phyloP scores from a whole-genome alignment of 2,113 vertebrate species.

The Pseudonaja textilis region DNA sequence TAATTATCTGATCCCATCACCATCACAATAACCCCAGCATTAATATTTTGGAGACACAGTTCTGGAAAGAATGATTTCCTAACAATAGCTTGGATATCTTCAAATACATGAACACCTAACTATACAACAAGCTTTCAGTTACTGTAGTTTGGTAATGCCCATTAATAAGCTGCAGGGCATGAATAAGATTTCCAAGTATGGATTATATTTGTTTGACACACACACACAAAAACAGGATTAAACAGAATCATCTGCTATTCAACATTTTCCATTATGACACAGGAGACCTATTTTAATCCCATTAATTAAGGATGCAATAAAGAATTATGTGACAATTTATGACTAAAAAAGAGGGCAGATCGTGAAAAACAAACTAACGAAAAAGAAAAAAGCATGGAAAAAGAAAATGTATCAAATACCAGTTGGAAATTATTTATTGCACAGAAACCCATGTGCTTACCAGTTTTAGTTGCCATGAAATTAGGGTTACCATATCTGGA shows the following conservation, averaged over 20 bases:
- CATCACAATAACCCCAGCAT: background rate
- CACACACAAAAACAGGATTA: fast-evolving
- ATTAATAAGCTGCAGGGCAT: background rate
- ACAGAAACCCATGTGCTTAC: background rate
- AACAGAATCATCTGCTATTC: fast-evolving
- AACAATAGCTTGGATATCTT: background rate
- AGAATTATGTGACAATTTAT: background rate
- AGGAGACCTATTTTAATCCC: background rate
- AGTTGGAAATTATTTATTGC: background rate
- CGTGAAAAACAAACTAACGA: background rate
- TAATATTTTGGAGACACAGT: background rate
- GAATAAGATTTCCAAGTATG: background rate
- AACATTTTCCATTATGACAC: background rate
- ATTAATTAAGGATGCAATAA: constrained; percentile 11
- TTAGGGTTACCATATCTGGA: background rate
- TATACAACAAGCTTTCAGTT: background rate
- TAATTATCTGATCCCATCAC: background rate
- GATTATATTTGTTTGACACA: fast-evolving
- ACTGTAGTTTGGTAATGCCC: background rate
- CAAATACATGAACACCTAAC: background rate
- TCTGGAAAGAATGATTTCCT: background rate
- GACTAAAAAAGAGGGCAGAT: background rate
- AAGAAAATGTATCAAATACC: background rate
- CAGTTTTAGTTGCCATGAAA: background rate
- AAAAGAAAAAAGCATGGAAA: background rate